Percentiles rank a stretch among this genome's conserved stretches.
These are phyloP conservation scores for Laothoe populi DNA, from an alignment of 2,888 invertebrate genomes.

Conservation along the genomic window DNA sequence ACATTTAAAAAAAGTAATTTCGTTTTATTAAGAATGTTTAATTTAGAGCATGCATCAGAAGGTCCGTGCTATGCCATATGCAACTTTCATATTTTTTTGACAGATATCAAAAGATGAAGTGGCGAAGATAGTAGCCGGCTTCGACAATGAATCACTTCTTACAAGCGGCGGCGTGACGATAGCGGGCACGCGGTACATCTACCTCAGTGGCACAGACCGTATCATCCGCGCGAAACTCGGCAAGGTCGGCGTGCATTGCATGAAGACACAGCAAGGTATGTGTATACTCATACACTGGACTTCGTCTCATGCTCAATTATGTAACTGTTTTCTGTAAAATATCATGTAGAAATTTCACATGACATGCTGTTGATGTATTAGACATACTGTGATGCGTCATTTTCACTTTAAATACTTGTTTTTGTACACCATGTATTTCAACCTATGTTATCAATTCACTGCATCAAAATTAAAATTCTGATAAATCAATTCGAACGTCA, in stretches of 20 bases:
- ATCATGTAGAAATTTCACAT: conserved; percentile 4
- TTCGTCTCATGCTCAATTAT: neutral
- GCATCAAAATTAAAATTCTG: neutral
- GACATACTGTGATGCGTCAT: neutral
- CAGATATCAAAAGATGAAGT: conserved; percentile 97
- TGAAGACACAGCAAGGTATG: conserved; percentile 97
- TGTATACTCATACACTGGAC: conserved; percentile 26
- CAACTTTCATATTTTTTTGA: conserved; percentile 52
- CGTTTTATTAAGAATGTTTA: neutral
- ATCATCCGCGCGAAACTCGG: conserved; percentile 97
- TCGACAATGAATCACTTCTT: conserved; percentile 94
- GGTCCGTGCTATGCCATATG: neutral
- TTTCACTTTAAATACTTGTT: neutral
- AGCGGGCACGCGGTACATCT: conserved; percentile 96
- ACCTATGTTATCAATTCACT: too few relatives aligned
- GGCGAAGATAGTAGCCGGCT: conserved; percentile 94
- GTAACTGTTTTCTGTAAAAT: neutral
- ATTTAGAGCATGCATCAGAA: neutral
- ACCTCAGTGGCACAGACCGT: conserved; percentile 96
- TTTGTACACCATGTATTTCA: neutral
- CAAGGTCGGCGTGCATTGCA: conserved; percentile 97
- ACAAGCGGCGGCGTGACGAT: conserved; percentile 96
- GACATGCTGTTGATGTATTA: conserved; percentile 1
- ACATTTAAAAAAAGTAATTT: neutral
- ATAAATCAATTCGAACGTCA: too few relatives aligned